These are phyloP conservation scores for Nymphalis polychloros DNA, from an alignment of 2,888 invertebrate species.

Conservation along the genomic window DNA sequence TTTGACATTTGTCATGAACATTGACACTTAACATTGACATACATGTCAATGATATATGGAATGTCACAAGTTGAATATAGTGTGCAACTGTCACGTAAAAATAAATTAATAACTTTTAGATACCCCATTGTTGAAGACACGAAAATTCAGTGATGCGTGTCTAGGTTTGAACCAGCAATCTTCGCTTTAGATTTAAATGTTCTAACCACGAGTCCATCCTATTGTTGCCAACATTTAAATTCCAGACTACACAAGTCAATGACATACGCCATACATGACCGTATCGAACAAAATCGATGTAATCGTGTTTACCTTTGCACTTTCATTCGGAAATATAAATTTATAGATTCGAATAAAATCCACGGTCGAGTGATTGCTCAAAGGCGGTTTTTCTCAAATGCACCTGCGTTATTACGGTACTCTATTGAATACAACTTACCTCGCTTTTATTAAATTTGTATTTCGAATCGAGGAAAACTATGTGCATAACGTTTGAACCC, in stretches of 20 bases:
- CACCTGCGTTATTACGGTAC: constrained; percentile 5
- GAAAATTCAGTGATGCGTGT: too few species aligned
- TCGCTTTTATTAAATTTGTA: neutral
- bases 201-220: neutral
- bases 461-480: neutral
- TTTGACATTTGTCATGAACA: too few species aligned
- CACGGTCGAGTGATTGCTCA: constrained; percentile 10
- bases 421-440: constrained; percentile 2
- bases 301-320: constrained; percentile 2
- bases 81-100: too few species aligned
- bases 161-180: too few species aligned
- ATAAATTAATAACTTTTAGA: too few species aligned
- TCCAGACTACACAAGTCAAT: neutral
- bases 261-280: neutral
- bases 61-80: too few species aligned
- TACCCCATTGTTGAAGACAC: too few species aligned
- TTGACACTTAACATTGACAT: too few species aligned
- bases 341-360: constrained; percentile 19
- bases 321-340: neutral
- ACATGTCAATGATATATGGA: too few species aligned
- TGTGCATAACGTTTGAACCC: neutral
- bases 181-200: too few species aligned
- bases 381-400: constrained; percentile 8
- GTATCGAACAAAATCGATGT: neutral
- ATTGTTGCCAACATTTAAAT: neutral